These are phyloP conservation scores for Sicus ferrugineus DNA, from an alignment of 2,888 invertebrate species.

Conservation along the genomic window DNA sequence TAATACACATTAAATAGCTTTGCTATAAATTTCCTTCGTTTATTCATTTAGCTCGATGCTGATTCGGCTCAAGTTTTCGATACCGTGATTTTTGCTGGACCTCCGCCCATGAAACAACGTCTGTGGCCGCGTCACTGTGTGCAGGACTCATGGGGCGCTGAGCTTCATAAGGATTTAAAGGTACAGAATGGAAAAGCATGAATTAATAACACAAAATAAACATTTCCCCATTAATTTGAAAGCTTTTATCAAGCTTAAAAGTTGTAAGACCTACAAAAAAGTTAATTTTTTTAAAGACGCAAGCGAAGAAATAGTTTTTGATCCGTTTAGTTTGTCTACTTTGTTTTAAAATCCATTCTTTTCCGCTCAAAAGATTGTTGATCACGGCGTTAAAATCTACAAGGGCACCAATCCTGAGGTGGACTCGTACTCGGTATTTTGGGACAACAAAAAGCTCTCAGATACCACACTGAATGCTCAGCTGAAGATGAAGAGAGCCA, in stretches of 20 bases:
- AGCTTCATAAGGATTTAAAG: constrained; percentile 89
- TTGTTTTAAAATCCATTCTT: neutral
- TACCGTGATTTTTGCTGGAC: constrained; percentile 90
- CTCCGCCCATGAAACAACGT: constrained; percentile 84
- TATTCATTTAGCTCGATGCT: constrained; percentile 69
- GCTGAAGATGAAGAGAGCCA: constrained; percentile 79
- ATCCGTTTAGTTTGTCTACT: no score
- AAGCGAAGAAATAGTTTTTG: no score
- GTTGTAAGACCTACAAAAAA: no score
- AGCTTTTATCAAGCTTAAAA: no score
- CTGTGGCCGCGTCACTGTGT: constrained; percentile 97
- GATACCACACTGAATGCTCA: constrained; percentile 86
- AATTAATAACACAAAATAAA: no score
- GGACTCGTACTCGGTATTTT: constrained; percentile 97
- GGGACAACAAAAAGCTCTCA: constrained; percentile 93
- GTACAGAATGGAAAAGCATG: constrained; percentile 60
- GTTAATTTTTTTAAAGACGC: no score
- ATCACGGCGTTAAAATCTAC: constrained; percentile 81
- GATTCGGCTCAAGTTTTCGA: constrained; percentile 86
- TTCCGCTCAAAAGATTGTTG: constrained; percentile 69
- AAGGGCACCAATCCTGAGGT: constrained; percentile 94
- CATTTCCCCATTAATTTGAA: no score
- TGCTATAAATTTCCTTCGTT: neutral
- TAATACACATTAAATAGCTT: neutral
- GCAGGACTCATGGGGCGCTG: constrained; percentile 94